A percentile compares a stretch with the other conserved stretches of the same genome.
Evolutionary conservation across 1,140 invertebrate species (phyloP).

Genomic region (Frieseomelitta varia): DNA sequence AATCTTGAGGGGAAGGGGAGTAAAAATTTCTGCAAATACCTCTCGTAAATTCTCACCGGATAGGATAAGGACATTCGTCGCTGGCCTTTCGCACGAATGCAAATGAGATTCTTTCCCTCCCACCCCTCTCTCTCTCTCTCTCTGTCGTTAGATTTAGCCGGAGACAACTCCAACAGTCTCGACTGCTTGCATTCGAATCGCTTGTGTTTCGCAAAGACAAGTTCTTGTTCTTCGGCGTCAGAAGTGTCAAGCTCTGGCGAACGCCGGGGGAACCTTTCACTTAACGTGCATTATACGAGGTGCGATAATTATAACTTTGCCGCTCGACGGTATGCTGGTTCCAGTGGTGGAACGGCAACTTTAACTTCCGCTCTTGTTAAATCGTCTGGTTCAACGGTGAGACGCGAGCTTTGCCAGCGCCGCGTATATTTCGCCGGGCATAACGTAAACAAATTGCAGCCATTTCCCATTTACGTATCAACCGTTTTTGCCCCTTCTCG

Average conservation of each 20-base stretch:
- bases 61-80: not conserved
- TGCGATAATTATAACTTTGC: slow-evolving; percentile 17
- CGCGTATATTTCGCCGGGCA: not conserved
- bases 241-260: not conserved
- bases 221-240: not conserved
- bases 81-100: not conserved
- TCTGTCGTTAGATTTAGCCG: not conserved
- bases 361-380: slow-evolving; percentile 4
- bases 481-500: not conserved
- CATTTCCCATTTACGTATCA: not conserved
- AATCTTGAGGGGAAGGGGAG: not conserved
- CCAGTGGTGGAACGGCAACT: not conserved
- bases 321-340: not conserved
- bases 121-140: too few species aligned
- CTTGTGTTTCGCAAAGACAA: not conserved
- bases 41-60: too few species aligned
- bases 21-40: too few species aligned
- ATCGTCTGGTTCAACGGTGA: not conserved
- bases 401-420: not conserved
- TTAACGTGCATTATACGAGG: slow-evolving; percentile 1
- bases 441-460: not conserved
- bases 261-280: not conserved
- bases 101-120: too few species aligned
- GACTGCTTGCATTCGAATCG: not conserved
- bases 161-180: too few species aligned